Percentiles rank a stretch among this genome's conserved stretches.
Conservation (phyloP, 64 coral and sea anemone genomes). For the Cladopsammia gracilis region DNA sequence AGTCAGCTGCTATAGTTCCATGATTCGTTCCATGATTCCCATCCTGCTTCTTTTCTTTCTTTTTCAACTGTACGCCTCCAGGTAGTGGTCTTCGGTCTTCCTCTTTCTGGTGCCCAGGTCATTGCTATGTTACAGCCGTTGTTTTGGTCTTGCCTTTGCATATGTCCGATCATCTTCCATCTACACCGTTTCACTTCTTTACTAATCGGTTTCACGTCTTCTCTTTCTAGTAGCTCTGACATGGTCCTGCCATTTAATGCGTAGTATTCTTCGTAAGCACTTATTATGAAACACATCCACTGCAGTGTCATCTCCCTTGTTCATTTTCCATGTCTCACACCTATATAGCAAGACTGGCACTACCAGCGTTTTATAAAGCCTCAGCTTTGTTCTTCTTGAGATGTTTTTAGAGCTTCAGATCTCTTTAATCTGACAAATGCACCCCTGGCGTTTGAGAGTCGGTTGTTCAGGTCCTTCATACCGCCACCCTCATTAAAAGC, state of each 20-base stretch:
- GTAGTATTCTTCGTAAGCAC: slow-evolving; percentile 13
- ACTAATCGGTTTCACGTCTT: too few species aligned
- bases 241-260: slow-evolving; percentile 1
- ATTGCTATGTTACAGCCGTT: neutral
- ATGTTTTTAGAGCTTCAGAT: slow-evolving; percentile 17
- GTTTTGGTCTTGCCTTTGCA: neutral
- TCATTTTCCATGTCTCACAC: slow-evolving; percentile 24
- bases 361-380: slow-evolving; percentile 34
- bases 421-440: too few species aligned
- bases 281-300: slow-evolving; percentile 17
- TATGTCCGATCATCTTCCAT: too few species aligned
- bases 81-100: slow-evolving; percentile 2
- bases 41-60: neutral
- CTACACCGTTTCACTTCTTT: too few species aligned
- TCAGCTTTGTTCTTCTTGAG: slow-evolving; percentile 29
- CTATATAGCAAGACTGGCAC: slow-evolving; percentile 12
- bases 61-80: slow-evolving; percentile 13
- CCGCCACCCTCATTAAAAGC: too few species aligned
- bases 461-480: too few species aligned
- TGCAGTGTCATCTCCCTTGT: neutral
- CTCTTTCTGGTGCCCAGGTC: slow-evolving; percentile 43
- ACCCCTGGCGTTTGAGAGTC: too few species aligned
- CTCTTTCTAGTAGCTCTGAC: neutral
- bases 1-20: neutral
- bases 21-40: neutral